Conservation (phyloP, 2,113 vertebrate species). For the Hippocampus abdominalis region DNA sequence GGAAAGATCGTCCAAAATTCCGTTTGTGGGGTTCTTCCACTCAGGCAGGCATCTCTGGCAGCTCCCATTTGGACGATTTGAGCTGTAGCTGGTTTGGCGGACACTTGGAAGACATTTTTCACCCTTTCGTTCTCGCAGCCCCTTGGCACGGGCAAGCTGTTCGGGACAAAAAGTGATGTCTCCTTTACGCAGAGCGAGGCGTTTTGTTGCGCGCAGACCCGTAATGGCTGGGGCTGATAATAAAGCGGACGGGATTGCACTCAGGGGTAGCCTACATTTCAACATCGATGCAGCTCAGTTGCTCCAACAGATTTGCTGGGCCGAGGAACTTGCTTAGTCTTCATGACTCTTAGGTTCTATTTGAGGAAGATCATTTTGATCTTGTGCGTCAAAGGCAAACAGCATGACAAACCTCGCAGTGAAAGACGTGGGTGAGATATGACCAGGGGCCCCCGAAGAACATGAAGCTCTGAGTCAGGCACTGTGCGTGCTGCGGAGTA, state of each 20-base stretch:
- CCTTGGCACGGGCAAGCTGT: conserved; percentile 31
- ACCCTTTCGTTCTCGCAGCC: conserved; percentile 36
- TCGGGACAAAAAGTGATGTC: conserved; percentile 39
- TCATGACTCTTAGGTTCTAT: conserved; percentile 6
- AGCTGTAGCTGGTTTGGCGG: conserved; percentile 21
- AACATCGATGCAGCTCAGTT: conserved; percentile 28
- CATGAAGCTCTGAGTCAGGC: conserved; percentile 47
- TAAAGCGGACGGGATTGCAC: conserved; percentile 21
- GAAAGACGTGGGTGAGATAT: conserved; percentile 25
- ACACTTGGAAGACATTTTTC: conserved; percentile 38
- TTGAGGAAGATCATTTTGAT: conserved; percentile 12
- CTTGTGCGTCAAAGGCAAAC: conserved; percentile 21
- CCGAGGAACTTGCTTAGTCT: conserved; percentile 7
- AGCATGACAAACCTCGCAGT: conserved; percentile 14
- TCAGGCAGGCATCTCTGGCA: conserved; percentile 21
- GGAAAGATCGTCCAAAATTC: conserved; percentile 39
- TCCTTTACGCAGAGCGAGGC: conserved; percentile 38
- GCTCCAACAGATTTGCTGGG: conserved; percentile 20
- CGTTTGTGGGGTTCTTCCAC: conserved; percentile 37
- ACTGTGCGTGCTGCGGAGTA: conserved; percentile 39
- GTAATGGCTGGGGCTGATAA: conserved; percentile 35
- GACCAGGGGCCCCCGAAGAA: conserved; percentile 18
- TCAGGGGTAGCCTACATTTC: conserved; percentile 10
- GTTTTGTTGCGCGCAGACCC: conserved; percentile 29
- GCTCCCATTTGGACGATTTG: conserved; percentile 2